These are phyloP conservation scores for Tolmerus cingulatus DNA, from an alignment of 2,888 invertebrate genomes.

Conservation along the genomic window DNA sequence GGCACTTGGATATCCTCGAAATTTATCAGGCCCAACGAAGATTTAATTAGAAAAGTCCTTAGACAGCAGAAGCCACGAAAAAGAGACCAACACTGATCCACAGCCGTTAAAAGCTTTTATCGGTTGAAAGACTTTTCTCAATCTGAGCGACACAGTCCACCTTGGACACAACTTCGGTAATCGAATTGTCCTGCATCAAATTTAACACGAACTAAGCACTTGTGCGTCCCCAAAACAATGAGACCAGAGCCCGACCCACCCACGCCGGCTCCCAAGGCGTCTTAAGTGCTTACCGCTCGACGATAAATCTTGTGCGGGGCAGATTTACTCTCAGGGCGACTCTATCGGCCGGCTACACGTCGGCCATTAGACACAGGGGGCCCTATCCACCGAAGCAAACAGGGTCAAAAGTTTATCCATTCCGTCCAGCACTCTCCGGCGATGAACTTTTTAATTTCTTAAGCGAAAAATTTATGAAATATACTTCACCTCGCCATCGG, in stretches of 20 bases:
- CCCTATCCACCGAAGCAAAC: background rate
- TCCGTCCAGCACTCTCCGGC: background rate
- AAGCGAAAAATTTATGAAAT: conserved; percentile 27
- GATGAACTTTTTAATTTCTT: conserved; percentile 4
- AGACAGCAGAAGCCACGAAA: background rate
- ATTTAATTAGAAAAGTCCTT: background rate
- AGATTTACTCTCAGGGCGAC: background rate
- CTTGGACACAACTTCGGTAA: background rate
- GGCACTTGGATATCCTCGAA: background rate
- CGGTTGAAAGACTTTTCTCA: background rate
- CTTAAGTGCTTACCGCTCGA: background rate
- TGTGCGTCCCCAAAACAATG: background rate
- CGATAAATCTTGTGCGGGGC: background rate
- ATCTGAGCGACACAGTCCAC: background rate
- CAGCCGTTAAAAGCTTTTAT: background rate
- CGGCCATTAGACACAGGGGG: background rate
- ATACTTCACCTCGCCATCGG: conserved; percentile 12
- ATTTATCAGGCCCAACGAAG: background rate
- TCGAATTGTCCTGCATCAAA: background rate
- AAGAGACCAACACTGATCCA: background rate
- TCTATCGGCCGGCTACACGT: background rate
- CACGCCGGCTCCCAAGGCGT: background rate
- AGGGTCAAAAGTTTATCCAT: conserved; percentile 17
- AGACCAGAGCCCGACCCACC: background rate
- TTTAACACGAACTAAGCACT: background rate